Evolutionary conservation across 2,113 vertebrate genomes (phyloP).

Genomic region (Ptychochromis oligacanthus): DNA sequence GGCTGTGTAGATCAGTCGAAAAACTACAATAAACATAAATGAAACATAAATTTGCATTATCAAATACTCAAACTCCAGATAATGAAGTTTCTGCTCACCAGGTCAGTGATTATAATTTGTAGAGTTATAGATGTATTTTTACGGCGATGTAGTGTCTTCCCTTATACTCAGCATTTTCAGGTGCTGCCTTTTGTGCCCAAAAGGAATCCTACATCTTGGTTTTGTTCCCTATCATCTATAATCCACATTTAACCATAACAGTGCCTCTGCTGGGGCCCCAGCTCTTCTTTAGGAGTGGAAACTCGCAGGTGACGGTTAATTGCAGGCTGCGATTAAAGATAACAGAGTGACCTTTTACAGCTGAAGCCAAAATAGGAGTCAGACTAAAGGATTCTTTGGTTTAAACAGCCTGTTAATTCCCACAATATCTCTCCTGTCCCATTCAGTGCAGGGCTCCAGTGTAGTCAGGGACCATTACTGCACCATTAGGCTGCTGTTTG

Average conservation of each 20-base stretch:
- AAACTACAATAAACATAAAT: background rate
- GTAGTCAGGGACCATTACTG: slow-evolving; percentile 63
- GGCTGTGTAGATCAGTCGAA: background rate
- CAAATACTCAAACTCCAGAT: background rate
- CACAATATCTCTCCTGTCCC: slow-evolving; percentile 70
- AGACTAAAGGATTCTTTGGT: slow-evolving; percentile 56
- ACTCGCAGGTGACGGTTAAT: slow-evolving; percentile 59
- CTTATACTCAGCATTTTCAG: background rate
- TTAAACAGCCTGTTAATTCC: slow-evolving; percentile 73
- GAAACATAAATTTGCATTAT: background rate
- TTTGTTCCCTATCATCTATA: background rate
- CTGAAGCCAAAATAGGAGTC: slow-evolving; percentile 20
- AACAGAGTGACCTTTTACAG: slow-evolving; percentile 69
- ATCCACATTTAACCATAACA: background rate
- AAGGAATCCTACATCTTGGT: background rate
- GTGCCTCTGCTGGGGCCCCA: background rate
- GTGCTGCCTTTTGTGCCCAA: background rate
- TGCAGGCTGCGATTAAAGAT: slow-evolving; percentile 59
- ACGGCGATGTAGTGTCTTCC: background rate
- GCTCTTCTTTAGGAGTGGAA: slow-evolving; percentile 11
- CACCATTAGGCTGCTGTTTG: slow-evolving; percentile 73
- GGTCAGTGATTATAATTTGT: fast-evolving
- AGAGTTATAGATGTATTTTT: background rate
- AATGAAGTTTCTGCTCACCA: background rate
- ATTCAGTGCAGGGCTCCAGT: slow-evolving; percentile 49